A percentile compares a stretch with the other conserved stretches of the same genome.
Evolutionary conservation across 2,113 vertebrate species (phyloP).

Genomic region (Grus americana): DNA sequence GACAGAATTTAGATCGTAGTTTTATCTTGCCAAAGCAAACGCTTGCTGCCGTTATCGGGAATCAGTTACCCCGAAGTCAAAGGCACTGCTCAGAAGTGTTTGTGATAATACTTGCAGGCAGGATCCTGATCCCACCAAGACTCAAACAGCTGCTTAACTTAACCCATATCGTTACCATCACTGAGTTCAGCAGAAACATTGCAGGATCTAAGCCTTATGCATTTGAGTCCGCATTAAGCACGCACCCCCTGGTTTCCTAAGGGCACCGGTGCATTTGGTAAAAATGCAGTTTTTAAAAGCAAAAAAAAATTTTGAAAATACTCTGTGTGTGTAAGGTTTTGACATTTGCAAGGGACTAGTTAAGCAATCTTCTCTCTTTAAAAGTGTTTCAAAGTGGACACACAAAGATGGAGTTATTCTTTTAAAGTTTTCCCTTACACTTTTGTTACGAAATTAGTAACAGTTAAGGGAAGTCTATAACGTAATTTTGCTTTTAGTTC

Average conservation of each 20-base stretch:
- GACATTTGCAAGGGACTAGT: not conserved
- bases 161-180: not conserved
- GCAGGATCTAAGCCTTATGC: not conserved
- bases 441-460: not conserved
- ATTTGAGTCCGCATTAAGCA: accelerated
- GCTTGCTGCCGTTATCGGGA: not conserved
- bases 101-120: not conserved
- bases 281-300: not conserved
- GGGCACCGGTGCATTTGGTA: not conserved
- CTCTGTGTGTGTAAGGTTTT: not conserved
- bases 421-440: not conserved
- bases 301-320: not conserved
- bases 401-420: not conserved
- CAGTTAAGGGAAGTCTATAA: not conserved
- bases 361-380: not conserved
- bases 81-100: conserved; percentile 8
- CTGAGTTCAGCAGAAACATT: not conserved
- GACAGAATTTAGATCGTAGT: not conserved
- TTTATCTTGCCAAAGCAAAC: conserved; percentile 14
- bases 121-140: not conserved
- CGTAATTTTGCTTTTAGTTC: not conserved
- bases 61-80: conserved; percentile 1
- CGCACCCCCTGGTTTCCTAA: accelerated
- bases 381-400: not conserved
- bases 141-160: not conserved